Base-by-base conservation (phyloP, 2,888 invertebrate species). In the Lathronympha strigana region DNA sequence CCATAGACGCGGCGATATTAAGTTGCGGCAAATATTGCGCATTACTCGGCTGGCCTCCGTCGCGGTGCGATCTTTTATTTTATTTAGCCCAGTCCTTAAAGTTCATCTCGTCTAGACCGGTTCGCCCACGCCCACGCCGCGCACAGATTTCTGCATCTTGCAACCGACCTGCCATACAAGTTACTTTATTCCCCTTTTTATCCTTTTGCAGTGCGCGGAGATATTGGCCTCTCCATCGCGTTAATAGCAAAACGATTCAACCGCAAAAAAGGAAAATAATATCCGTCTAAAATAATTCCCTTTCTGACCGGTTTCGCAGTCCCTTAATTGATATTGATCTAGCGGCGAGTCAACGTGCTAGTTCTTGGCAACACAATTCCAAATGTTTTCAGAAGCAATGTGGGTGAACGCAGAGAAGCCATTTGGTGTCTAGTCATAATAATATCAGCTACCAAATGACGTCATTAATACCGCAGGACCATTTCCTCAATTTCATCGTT, bases 121-220 rank as follows among this genome's bases (percentile, higher is more conserved):
- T 92, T 88, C 84, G 82, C 85, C 83, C 83, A 88, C 89, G 80
- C 84, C 84, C 84, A 85, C 82, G 79, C 74, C 79, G 79, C 84
- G 88, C 87, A 88, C 89, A 88, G 91, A 91, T 92, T 91, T 90
- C 90, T 90, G 90, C 91, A 90, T 90, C 90, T 88, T 86, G 88
- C 87, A 87, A 86, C 87, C 84, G 79, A 84, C 89, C 82, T 82
- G 84, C 88, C 88, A 83, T 86, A 87, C 90, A 84, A 89, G 86
- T 90, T 87, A 83, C 84, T 88, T 89, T 87, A 87, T 86, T 82
- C 84, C 81, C 80, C 77, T 89, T 91, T 90, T 89, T 86, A 87
- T 87, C 82, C 74, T 88, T 90, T 90, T 88, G 86, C 86, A 85
- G 85, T 87, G 82, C 83, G 71, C 76, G 80, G 73, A 82, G 87